Base-by-base conservation (phyloP, 1,140 invertebrate genomes). In the Aphelenchoides avenae region DNA sequence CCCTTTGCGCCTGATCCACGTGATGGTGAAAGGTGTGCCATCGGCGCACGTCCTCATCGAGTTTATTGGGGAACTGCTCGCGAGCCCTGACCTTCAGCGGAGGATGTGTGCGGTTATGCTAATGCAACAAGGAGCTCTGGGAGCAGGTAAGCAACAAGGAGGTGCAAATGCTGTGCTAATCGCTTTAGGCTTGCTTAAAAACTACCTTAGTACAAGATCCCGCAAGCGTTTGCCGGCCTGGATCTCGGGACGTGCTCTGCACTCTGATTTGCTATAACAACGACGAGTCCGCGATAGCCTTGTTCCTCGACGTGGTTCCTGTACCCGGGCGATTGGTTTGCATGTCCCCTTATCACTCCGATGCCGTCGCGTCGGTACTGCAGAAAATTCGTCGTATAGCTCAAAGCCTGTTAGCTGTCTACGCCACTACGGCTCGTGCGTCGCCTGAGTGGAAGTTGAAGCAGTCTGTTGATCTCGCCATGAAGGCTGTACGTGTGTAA, bases 21-120 rank as follows among this genome's bases (percentile, higher is more conserved):
- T 65, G 18, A 65, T 65, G 26, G 66, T 65, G 7, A 40, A 52
- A n/a, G 33, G 47, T 36, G 63, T 65, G 15, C 63, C 63, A 5
- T 65, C 63, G 15, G 66, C 64, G 5, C 66, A 70, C 40, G 66
- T 70, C 37, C 39, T 65, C 5, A 53, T 65, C 34, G 31, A 40
- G 29, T 58, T 42, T 11, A 46, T 65, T 30, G 30, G 27, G 24
- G 63, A 65, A 31, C 30, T 65, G 11, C 29, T 65, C 20, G 44
- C 36, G 42, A 20, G 27, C n/a, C 13, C 57, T 7, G 52, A 65
- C 31, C 41, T 65, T 7, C 46, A 65, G 33, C 20, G 66, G 3
- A 44, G 63, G 13, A 65, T 65, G 33, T 65, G 68, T 42, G 44
- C 42, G n/a, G 39, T 65, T 37, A 36, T 61, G 29, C 43, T 65